Conservation (phyloP, 2,797 vertebrate species). For the Xyrichtys novacula region DNA sequence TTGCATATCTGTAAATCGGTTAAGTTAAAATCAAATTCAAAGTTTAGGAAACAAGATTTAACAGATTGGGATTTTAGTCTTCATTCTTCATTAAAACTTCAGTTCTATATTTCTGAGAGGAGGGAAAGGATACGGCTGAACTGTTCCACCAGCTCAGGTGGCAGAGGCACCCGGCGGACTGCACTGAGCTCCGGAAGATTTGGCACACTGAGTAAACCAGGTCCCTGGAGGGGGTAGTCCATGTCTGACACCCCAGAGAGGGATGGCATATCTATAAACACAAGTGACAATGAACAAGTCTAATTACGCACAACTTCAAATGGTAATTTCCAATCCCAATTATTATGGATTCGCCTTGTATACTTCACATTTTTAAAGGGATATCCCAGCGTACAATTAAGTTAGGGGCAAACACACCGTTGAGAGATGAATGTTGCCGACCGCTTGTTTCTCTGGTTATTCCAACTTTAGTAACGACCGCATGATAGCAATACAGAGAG, state of each 20-base stretch:
- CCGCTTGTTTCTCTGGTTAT: no score
- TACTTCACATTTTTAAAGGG: no score
- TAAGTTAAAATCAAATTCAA: conserved; percentile 60
- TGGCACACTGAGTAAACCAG: conserved; percentile 91
- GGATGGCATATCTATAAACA: conserved; percentile 89
- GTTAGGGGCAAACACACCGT: no score
- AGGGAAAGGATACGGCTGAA: conserved; percentile 96
- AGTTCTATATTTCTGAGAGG: background rate
- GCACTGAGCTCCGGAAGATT: conserved; percentile 94
- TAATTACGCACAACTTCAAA: no score
- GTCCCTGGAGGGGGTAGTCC: conserved; percentile 98
- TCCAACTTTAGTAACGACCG: no score
- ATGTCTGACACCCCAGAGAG: conserved; percentile 96
- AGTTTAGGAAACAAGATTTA: no score
- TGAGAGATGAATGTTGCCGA: no score
- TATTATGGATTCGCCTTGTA: no score
- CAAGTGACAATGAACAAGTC: conserved; percentile 2
- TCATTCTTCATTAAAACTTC: background rate
- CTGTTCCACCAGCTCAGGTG: conserved; percentile 96
- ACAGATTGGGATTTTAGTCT: background rate
- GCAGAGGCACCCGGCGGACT: conserved; percentile 93
- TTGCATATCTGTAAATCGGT: conserved; percentile 92
- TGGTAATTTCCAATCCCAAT: background rate
- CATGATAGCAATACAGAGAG: no score
- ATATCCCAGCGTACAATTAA: no score